phyloP scores from a whole-genome alignment of 35 echinoderm and acorn worm genomes.

The Apostichopus parvimensis region DNA sequence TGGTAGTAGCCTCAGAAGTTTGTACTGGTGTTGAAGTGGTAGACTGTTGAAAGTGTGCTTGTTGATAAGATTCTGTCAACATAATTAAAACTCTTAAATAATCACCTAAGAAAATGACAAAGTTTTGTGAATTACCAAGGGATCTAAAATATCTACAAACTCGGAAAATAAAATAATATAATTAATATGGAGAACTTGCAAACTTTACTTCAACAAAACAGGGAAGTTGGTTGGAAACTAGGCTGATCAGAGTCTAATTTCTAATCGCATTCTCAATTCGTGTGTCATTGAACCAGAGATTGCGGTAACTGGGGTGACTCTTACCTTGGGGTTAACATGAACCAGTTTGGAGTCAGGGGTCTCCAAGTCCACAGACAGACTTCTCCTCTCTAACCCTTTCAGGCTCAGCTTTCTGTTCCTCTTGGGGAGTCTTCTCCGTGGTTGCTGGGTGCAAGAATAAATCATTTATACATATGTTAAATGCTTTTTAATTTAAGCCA shows the following conservation, averaged over 20 bases:
- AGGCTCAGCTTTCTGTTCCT: conserved; percentile 46
- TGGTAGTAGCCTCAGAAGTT: conserved; percentile 77
- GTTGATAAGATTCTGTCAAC: conserved; percentile 82
- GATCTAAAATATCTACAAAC: too few relatives aligned
- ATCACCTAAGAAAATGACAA: too few relatives aligned
- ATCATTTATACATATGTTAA: too few relatives aligned
- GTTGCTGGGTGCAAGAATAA: background rate
- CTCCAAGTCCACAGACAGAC: conserved; percentile 81
- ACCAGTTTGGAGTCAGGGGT: conserved; percentile 95
- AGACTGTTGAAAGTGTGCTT: conserved; percentile 95
- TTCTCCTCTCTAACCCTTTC: conserved; percentile 48
- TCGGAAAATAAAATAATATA: too few relatives aligned
- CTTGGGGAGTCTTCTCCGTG: conserved; percentile 48
- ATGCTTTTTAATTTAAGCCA: too few relatives aligned
- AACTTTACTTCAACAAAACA: too few relatives aligned
- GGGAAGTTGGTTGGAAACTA: background rate
- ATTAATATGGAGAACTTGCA: too few relatives aligned
- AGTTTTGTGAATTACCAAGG: too few relatives aligned
- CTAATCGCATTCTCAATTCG: too few relatives aligned
- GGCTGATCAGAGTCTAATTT: too few relatives aligned
- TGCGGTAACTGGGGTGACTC: background rate
- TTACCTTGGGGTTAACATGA: conserved; percentile 93
- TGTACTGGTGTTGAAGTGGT: conserved; percentile 85
- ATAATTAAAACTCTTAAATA: too few relatives aligned
- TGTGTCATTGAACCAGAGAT: too few relatives aligned